Conservation (phyloP, 2,113 vertebrate species). For the Scomber japonicus region DNA sequence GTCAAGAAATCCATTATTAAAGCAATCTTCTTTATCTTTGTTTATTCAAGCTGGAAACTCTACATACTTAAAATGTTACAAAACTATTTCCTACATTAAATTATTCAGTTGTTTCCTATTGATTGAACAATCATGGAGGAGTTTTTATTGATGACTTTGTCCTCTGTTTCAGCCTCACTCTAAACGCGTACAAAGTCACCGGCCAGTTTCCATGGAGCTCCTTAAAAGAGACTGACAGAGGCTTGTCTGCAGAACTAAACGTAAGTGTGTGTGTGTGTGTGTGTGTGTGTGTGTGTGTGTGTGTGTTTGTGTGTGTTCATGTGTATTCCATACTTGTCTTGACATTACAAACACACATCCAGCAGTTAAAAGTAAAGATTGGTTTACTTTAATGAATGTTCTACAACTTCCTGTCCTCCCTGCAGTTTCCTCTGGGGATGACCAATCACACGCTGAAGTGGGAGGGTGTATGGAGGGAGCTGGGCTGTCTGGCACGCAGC, state of each 20-base stretch:
- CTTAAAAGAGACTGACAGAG: conserved; percentile 95
- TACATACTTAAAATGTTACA: too few species aligned
- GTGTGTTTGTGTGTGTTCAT: neutral
- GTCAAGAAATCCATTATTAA: too few species aligned
- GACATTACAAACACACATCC: too few species aligned
- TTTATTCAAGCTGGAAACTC: too few species aligned
- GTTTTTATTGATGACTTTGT: neutral
- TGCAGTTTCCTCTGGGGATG: conserved; percentile 92
- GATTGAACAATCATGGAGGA: neutral
- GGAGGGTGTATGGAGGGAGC: conserved; percentile 96
- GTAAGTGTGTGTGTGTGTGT: conserved; percentile 75
- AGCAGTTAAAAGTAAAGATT: too few species aligned
- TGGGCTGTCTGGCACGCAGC: conserved; percentile 93
- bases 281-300: neutral
- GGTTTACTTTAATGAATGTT: neutral
- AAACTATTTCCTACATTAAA: too few species aligned
- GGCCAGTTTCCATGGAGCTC: conserved; percentile 99
- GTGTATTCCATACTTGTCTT: neutral
- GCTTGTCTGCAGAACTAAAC: conserved; percentile 91
- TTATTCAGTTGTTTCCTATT: neutral
- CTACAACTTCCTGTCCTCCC: neutral
- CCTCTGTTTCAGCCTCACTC: conserved; percentile 86
- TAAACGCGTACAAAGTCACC: conserved; percentile 96
- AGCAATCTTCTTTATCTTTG: too few species aligned
- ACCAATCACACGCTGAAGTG: conserved; percentile 94